A percentile compares a stretch with the other conserved stretches of the same genome.
These are phyloP conservation scores for Etheostoma perlongum DNA, from an alignment of 2,797 vertebrate species.

Conservation along the genomic window DNA sequence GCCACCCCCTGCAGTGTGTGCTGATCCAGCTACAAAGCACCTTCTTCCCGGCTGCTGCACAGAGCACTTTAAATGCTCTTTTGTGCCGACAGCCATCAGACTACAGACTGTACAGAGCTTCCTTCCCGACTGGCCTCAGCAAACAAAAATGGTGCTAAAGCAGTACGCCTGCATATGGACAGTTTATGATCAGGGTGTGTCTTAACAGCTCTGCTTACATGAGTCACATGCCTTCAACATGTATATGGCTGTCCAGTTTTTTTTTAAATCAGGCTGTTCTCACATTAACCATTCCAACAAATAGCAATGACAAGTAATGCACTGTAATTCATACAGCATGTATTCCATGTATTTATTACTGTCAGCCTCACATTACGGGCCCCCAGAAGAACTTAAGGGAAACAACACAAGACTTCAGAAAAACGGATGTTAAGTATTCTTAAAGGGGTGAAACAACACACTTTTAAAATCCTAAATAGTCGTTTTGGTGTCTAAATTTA, in stretches of 20 bases:
- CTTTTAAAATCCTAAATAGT: too few species aligned
- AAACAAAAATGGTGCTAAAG: conserved; percentile 32
- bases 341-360: too few species aligned
- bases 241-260: conserved; percentile 7
- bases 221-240: neutral
- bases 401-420: too few species aligned
- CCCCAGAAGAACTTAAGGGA: too few species aligned
- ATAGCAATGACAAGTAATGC: too few species aligned
- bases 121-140: conserved; percentile 56
- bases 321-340: too few species aligned
- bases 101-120: conserved; percentile 57
- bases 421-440: too few species aligned
- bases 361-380: too few species aligned
- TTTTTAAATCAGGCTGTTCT: too few species aligned
- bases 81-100: conserved; percentile 64
- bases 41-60: conserved; percentile 56
- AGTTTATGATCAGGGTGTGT: conserved; percentile 34
- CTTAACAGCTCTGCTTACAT: conserved; percentile 8
- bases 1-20: conserved; percentile 51
- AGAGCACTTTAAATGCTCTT: conserved; percentile 55
- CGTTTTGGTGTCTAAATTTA: too few species aligned
- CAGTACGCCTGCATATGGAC: conserved; percentile 37
- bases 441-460: too few species aligned
- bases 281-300: too few species aligned
- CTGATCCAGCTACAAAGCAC: conserved; percentile 74